Evolutionary conservation across 1,140 invertebrate genomes (phyloP).

Genomic region (Drosophila subobscura): DNA sequence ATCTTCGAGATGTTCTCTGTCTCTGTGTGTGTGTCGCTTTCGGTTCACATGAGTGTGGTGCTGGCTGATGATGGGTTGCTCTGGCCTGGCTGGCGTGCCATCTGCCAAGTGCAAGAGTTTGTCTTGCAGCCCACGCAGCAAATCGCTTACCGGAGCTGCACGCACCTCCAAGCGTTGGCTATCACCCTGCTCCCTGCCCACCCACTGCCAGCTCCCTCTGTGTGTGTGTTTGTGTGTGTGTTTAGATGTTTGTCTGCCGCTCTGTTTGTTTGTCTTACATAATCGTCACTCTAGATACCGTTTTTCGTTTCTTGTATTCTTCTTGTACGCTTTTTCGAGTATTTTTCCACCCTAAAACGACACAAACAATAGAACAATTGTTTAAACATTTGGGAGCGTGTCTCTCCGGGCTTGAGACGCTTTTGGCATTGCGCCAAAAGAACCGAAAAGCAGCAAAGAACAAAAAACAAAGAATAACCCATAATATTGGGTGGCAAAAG

Average conservation of each 20-base stretch:
- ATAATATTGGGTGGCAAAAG: slow-evolving; percentile 15
- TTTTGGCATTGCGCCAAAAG: slow-evolving; percentile 72
- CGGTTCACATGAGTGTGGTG: slow-evolving; percentile 67
- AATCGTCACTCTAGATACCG: slow-evolving; percentile 80
- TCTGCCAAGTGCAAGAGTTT: slow-evolving; percentile 41
- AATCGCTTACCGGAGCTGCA: slow-evolving; percentile 33
- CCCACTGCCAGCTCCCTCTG: neutral
- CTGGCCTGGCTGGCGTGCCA: slow-evolving; percentile 32
- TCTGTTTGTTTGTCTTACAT: slow-evolving; percentile 74
- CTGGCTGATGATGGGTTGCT: slow-evolving; percentile 33
- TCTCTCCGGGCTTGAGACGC: slow-evolving; percentile 15
- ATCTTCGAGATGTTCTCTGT: slow-evolving; percentile 25
- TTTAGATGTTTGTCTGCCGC: slow-evolving; percentile 69
- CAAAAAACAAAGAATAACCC: slow-evolving; percentile 15
- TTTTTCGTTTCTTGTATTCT: slow-evolving; percentile 55
- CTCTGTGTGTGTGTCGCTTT: slow-evolving; percentile 15
- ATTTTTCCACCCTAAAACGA: slow-evolving; percentile 67
- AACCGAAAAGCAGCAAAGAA: slow-evolving; percentile 14
- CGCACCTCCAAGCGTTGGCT: slow-evolving; percentile 53
- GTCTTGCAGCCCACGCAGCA: slow-evolving; percentile 7
- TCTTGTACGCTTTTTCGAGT: slow-evolving; percentile 40
- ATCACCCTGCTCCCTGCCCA: neutral
- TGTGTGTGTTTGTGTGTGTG: slow-evolving; percentile 38
- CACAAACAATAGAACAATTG: slow-evolving; percentile 80
- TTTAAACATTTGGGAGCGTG: slow-evolving; percentile 66